These are phyloP conservation scores for Aegotheles bennettii DNA, from an alignment of 2,113 vertebrate species.

Conservation along the genomic window DNA sequence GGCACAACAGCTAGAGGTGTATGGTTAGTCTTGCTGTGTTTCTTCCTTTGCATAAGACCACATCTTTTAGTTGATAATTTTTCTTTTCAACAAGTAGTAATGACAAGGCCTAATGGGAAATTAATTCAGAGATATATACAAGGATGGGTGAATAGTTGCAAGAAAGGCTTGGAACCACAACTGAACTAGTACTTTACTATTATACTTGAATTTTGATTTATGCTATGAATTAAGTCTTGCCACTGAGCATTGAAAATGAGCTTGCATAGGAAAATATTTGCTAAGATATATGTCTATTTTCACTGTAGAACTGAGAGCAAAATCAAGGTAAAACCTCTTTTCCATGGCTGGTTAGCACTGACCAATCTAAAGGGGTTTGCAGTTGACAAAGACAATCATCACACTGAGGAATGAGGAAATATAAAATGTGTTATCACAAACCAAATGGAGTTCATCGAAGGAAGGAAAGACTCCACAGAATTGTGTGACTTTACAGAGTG, in stretches of 20 bases:
- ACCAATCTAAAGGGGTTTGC: not conserved
- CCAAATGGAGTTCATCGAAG: not conserved
- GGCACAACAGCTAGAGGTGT: not conserved
- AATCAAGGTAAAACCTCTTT: not conserved
- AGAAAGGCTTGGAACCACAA: not conserved
- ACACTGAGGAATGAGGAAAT: not conserved
- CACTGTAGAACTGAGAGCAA: not conserved
- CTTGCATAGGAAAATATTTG: not conserved
- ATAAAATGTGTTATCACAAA: not conserved
- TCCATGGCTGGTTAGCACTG: not conserved
- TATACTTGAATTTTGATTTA: not conserved
- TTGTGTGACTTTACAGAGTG: not conserved
- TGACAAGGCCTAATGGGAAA: not conserved
- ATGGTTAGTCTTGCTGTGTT: not conserved
- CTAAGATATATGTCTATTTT: not conserved
- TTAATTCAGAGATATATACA: not conserved
- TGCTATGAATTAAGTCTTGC: not conserved
- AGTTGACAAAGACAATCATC: not conserved
- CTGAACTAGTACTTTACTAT: not conserved
- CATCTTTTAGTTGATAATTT: not conserved
- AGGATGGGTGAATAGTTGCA: not conserved
- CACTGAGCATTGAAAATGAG: not conserved
- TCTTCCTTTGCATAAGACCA: not conserved
- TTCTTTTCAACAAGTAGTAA: not conserved
- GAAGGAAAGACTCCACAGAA: not conserved